phyloP scores from a whole-genome alignment of 1,140 invertebrate species.

The Zaprionus taronus region DNA sequence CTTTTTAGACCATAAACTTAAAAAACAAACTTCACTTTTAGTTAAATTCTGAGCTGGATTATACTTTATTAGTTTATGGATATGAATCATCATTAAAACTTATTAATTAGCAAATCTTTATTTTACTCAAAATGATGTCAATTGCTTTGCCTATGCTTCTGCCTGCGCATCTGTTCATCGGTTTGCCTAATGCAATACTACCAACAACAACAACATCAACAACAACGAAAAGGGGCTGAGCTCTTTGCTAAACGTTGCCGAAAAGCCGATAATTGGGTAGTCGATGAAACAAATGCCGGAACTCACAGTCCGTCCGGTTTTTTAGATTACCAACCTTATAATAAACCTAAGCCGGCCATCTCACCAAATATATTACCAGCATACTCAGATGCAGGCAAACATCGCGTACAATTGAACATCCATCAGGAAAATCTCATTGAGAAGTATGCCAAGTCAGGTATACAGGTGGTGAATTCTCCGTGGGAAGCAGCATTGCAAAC shows the following conservation, averaged over 20 bases:
- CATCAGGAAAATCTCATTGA: constrained; percentile 85
- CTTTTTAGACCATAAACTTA: no score
- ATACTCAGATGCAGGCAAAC: constrained; percentile 78
- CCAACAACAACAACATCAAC: constrained; percentile 16
- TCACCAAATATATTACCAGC: constrained; percentile 82
- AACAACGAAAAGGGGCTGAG: constrained; percentile 87
- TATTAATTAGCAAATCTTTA: not conserved
- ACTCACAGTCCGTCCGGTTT: constrained; percentile 82
- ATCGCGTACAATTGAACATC: constrained; percentile 79
- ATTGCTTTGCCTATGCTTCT: constrained; percentile 26
- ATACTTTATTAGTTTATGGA: not conserved
- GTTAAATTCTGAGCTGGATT: no score
- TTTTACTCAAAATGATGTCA: not conserved
- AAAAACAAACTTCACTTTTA: no score
- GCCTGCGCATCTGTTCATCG: constrained; percentile 8
- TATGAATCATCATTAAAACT: not conserved
- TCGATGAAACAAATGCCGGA: constrained; percentile 89
- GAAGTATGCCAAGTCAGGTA: constrained; percentile 86
- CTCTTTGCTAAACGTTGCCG: constrained; percentile 94
- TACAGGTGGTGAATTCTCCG: constrained; percentile 88
- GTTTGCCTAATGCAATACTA: constrained; percentile 12
- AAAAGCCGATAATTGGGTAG: constrained; percentile 94
- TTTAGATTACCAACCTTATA: constrained; percentile 80
- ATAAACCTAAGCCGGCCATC: constrained; percentile 68
- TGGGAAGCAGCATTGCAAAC: constrained; percentile 91